Conservation (phyloP, 2,797 vertebrate species). For the Trachurus trachurus region DNA sequence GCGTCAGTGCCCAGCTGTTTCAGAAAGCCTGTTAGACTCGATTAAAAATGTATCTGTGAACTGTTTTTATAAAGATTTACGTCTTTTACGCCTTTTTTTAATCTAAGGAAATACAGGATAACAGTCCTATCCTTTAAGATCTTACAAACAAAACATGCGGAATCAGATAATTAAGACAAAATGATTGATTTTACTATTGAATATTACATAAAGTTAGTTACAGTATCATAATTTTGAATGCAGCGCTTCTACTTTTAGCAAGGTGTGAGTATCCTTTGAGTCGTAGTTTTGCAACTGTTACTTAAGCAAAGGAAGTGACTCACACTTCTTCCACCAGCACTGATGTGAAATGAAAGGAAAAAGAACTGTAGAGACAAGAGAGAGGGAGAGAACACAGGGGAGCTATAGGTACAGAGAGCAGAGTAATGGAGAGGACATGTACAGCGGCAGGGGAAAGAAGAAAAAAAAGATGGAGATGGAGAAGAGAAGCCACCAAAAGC, state of each 20-base stretch:
- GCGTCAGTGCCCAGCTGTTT: slow-evolving; percentile 1
- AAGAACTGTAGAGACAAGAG: slow-evolving; percentile 1
- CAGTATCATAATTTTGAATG: not conserved
- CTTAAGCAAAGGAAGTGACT: not conserved
- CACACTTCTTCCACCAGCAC: slow-evolving; percentile 1
- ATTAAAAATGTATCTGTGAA: slow-evolving; percentile 10
- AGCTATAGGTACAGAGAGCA: slow-evolving; percentile 45
- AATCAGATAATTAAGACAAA: not conserved
- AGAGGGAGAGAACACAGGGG: slow-evolving; percentile 19
- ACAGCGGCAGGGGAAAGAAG: not conserved
- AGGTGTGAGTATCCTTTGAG: slow-evolving; percentile 5
- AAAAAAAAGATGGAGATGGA: slow-evolving; percentile 27
- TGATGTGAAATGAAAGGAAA: slow-evolving; percentile 16
- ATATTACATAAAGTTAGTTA: not conserved
- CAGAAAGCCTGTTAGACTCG: not conserved
- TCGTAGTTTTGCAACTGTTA: not conserved
- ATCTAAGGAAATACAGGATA: not conserved
- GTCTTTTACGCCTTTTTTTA: not conserved
- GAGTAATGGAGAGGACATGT: slow-evolving; percentile 65
- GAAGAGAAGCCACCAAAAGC: slow-evolving; percentile 42
- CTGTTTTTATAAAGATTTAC: not conserved
- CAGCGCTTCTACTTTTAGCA: not conserved
- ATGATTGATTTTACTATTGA: not conserved
- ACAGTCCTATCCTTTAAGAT: not conserved
- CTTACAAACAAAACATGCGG: not conserved